Conservation (phyloP, 2,888 invertebrate genomes). For the Chaetogeoica ovagalla region DNA sequence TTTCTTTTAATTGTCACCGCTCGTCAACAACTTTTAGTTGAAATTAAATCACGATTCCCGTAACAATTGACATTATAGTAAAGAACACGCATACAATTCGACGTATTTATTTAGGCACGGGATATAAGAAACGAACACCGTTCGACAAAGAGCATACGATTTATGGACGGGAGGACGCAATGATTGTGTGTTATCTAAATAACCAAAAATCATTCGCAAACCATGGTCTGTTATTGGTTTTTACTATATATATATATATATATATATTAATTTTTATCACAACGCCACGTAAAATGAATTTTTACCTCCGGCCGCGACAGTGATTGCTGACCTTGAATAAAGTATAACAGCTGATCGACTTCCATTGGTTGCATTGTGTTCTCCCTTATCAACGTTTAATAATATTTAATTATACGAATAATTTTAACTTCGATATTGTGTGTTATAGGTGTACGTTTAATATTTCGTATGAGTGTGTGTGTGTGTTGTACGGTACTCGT, state of each 20-base stretch:
- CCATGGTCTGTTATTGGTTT: too few species aligned
- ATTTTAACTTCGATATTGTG: constrained; percentile 18
- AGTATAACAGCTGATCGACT: constrained; percentile 38
- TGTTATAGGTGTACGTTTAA: background rate
- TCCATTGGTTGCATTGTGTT: constrained; percentile 49
- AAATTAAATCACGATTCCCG: too few species aligned
- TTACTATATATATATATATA: too few species aligned
- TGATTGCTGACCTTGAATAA: constrained; percentile 35
- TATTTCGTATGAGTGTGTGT: background rate
- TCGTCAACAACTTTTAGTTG: background rate
- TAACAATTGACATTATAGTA: too few species aligned
- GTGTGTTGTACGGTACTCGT: too few species aligned
- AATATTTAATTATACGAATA: constrained; percentile 28
- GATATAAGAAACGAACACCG: too few species aligned
- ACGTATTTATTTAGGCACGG: too few species aligned
- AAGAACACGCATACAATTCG: too few species aligned
- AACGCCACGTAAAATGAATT: constrained; percentile 27
- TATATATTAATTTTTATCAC: background rate
- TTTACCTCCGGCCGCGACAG: background rate
- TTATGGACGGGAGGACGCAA: too few species aligned
- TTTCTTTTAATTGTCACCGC: background rate
- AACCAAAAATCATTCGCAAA: too few species aligned
- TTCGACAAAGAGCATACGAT: too few species aligned
- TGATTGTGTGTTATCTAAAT: too few species aligned
- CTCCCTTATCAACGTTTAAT: constrained; percentile 34